Conservation (phyloP, 2,113 vertebrate genomes). For the Electrona antarctica region DNA sequence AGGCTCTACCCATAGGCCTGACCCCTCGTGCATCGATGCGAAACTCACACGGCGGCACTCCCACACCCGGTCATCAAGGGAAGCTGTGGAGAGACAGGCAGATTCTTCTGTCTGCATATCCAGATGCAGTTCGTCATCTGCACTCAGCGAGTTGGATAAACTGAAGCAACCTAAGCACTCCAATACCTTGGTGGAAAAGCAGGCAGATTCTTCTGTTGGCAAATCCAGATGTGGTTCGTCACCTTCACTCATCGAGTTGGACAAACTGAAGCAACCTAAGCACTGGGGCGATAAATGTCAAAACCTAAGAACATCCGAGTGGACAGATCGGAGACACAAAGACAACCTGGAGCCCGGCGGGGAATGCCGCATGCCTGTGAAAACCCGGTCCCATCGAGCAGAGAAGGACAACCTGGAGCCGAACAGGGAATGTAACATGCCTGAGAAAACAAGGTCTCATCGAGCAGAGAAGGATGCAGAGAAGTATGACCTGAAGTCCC, state of each 20-base stretch:
- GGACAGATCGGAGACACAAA: conserved; percentile 30
- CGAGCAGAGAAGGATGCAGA: conserved; percentile 71
- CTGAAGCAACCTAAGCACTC: conserved; percentile 28
- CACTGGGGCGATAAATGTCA: conserved; percentile 44
- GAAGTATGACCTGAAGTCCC: conserved; percentile 72
- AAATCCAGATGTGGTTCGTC: conserved; percentile 62
- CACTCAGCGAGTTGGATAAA: conserved; percentile 55
- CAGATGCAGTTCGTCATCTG: conserved; percentile 63
- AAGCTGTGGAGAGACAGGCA: conserved; percentile 42
- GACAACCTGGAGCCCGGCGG: not conserved
- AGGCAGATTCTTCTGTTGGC: conserved; percentile 41
- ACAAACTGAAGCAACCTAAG: conserved; percentile 55
- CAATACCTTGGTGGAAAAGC: conserved; percentile 32
- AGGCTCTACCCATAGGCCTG: not conserved
- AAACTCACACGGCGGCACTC: conserved; percentile 13
- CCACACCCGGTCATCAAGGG: conserved; percentile 17
- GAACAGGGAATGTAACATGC: conserved; percentile 30
- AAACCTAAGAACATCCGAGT: conserved; percentile 32
- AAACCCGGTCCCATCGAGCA: not conserved
- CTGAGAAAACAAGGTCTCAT: conserved; percentile 50
- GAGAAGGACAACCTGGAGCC: conserved; percentile 20
- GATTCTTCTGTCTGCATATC: conserved; percentile 45
- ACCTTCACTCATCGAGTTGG: conserved; percentile 46
- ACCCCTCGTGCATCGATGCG: not conserved
- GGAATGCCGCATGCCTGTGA: not conserved